A percentile compares a stretch with the other conserved stretches of the same genome.
Evolutionary conservation across 1,140 invertebrate genomes (phyloP).

Genomic region (Ruditapes philippinarum): DNA sequence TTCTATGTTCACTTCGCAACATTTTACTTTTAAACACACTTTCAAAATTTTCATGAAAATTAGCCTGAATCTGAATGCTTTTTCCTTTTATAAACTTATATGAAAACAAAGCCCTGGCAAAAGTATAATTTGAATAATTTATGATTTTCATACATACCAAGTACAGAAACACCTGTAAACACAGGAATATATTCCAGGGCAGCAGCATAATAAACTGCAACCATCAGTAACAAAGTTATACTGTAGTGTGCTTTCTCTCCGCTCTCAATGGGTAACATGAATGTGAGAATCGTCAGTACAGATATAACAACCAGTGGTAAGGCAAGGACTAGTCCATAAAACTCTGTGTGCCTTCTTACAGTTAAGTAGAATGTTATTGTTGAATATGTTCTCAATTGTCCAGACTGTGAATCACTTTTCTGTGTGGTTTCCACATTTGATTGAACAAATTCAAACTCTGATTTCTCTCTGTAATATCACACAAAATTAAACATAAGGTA

Average conservation of each 20-base stretch:
- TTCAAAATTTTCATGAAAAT: too few species aligned
- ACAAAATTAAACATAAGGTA: too few species aligned
- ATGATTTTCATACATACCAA: background rate
- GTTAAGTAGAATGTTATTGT: conserved; percentile 29
- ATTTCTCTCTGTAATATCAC: conserved; percentile 30
- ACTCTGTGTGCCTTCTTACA: background rate
- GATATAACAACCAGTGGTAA: conserved; percentile 32
- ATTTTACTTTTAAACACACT: too few species aligned
- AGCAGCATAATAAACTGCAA: conserved; percentile 6
- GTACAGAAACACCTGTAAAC: background rate
- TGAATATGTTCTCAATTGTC: background rate
- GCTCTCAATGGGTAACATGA: conserved; percentile 29
- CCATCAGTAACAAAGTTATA: conserved; percentile 14
- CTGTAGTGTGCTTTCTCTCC: conserved; percentile 38
- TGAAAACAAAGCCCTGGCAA: too few species aligned
- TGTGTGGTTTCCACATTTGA: background rate
- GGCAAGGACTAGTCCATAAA: conserved; percentile 25
- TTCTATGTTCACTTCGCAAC: too few species aligned
- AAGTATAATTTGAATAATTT: too few species aligned
- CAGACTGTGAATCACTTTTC: background rate
- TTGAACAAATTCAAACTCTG: background rate
- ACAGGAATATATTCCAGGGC: background rate
- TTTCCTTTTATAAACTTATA: too few species aligned
- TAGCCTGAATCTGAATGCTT: too few species aligned
- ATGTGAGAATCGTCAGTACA: conserved; percentile 17